Base-by-base conservation (phyloP, 2,113 vertebrate genomes). In the Ginglymostoma cirratum region DNA sequence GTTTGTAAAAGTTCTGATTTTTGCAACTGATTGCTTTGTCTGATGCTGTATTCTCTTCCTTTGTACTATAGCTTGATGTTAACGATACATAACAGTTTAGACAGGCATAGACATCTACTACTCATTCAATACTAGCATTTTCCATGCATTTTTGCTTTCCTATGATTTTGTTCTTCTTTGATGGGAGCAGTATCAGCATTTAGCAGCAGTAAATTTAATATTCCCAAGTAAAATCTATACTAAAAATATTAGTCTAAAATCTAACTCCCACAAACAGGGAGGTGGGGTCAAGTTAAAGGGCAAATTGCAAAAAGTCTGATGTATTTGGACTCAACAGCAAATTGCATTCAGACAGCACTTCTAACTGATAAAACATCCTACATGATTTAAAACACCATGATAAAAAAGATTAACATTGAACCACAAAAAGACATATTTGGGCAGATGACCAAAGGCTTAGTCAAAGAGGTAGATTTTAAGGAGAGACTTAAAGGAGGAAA, bases 1-100 rank as follows among this genome's bases (percentile, higher is more conserved):
- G 61, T 93, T 93, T 66, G n/a, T 93, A n/a, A 66, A 93, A 66
- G 61, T 67, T 61, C 34, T 93, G 89, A 93, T n/a, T 66, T 21
- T 65, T 21, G 55, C 30, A 8, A 19, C 38, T 92, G 61, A 92
- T 61, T 93, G 89, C 65, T 93, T 93, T 23, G 61, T 66, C 52
- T 61, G 87, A 55, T 34, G 87, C 55, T 92, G 87, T 38, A 34
- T 66, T 61, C 61, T 66, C 89, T 42, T 42, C 38, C 80, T 93
- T 93, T 38, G n/a, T 66, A 23, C 61, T 66, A 14, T 90, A 34
- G 34, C 15, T 42, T 93, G 55, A 66, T 66, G 80, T 83, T 42
- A 83, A 83, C 42, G 38, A 23, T 14, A 83, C 21, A 83, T 42
- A 38, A 42, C 80, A 83, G 61, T 42, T 65, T 66, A 93, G 38